Conservation (phyloP, 2,113 vertebrate genomes). For the Oreocharis arfaki region DNA sequence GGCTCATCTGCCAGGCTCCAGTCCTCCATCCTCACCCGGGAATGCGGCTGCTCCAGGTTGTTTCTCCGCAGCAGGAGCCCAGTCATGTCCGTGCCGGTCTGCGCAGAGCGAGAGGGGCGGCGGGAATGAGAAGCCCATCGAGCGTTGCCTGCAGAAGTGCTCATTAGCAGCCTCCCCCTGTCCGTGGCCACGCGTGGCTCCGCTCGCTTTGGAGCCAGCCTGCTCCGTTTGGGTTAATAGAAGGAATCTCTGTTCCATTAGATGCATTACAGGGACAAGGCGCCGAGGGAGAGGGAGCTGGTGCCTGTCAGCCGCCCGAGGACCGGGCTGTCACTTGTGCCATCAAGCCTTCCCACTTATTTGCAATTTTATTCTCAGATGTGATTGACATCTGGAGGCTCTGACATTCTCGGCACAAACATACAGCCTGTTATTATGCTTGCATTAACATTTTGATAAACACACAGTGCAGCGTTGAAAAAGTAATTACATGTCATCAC, state of each 20-base stretch:
- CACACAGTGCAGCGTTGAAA: constrained; percentile 87
- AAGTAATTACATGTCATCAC: constrained; percentile 97
- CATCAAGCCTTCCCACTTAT: constrained; percentile 83
- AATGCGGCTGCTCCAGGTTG: not conserved
- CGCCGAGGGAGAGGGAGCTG: constrained; percentile 42
- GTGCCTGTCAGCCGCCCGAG: constrained; percentile 70
- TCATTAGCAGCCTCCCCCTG: not conserved
- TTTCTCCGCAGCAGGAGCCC: not conserved
- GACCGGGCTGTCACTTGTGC: constrained; percentile 62
- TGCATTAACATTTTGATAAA: constrained; percentile 99
- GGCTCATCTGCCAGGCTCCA: not conserved
- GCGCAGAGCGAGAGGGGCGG: fast-evolving
- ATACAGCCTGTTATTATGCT: constrained; percentile 95
- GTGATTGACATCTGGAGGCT: constrained; percentile 91
- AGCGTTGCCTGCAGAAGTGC: not conserved
- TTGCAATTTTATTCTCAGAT: constrained; percentile 88
- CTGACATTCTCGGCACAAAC: constrained; percentile 85
- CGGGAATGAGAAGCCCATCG: not conserved
- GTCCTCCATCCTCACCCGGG: fast-evolving
- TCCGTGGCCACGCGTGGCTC: not conserved
- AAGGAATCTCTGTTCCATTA: constrained; percentile 56
- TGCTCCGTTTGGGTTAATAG: constrained; percentile 38
- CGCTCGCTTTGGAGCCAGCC: not conserved
- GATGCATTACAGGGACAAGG: constrained; percentile 56
- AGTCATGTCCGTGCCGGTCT: fast-evolving